Evolutionary conservation across 2,888 invertebrate species (phyloP).

Genomic region (Druceiella hillmani): DNA sequence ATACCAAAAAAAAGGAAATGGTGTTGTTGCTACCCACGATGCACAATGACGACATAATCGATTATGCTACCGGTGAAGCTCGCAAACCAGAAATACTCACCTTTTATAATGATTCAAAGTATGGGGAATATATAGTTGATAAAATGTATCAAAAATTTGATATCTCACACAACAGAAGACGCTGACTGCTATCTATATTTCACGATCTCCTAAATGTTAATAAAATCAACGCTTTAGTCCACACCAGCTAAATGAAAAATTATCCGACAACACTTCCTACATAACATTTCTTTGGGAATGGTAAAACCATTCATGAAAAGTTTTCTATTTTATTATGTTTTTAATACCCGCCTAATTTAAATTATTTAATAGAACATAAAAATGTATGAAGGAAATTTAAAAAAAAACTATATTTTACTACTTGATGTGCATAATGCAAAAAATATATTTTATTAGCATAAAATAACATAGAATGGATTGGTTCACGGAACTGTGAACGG

Average conservation of each 20-base stretch:
- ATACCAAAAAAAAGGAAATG: not conserved
- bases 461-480: no score
- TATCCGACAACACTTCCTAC: conserved; percentile 1
- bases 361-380: no score
- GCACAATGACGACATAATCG: not conserved
- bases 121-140: not conserved
- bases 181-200: not conserved
- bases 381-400: no score
- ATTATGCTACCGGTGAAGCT: not conserved
- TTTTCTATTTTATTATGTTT: no score
- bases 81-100: no score
- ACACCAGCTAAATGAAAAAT: not conserved
- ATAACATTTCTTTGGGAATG: not conserved
- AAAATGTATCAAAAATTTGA: not conserved
- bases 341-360: no score
- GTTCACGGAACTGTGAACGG: no score
- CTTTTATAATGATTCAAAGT: not conserved
- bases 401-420: no score
- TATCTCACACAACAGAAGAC: not conserved
- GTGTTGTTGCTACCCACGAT: not conserved
- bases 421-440: no score
- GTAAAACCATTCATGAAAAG: not conserved
- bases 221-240: not conserved
- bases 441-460: no score
- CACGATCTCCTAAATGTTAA: not conserved